Evolutionary conservation across 2,113 vertebrate genomes (phyloP).

Genomic region (Pelvicachromis taeniatus): DNA sequence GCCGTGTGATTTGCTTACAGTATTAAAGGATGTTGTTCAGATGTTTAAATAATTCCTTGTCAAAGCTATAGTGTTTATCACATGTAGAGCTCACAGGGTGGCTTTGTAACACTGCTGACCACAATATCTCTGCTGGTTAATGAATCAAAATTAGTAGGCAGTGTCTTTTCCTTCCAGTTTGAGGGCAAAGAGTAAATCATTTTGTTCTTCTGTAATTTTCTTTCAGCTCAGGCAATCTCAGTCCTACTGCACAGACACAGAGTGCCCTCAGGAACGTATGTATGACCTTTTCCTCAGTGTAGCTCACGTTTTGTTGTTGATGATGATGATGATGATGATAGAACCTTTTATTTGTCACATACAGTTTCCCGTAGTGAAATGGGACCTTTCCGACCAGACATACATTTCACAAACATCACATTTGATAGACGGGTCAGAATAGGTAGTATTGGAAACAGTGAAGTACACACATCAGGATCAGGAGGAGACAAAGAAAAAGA

Average conservation of each 20-base stretch:
- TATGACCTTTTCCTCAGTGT: slow-evolving; percentile 33
- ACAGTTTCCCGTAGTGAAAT: no score
- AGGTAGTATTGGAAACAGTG: no score
- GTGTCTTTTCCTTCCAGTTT: neutral
- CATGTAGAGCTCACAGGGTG: neutral
- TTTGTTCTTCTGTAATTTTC: slow-evolving; percentile 25
- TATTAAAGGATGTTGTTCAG: slow-evolving; percentile 14
- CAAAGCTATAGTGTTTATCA: neutral
- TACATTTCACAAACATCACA: no score
- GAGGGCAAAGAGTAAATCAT: neutral
- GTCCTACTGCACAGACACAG: slow-evolving; percentile 95
- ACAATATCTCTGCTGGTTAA: neutral
- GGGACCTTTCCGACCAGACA: no score
- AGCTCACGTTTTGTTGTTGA: neutral
- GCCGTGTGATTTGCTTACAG: neutral
- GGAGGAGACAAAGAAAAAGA: no score
- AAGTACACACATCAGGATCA: no score
- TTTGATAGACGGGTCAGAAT: no score
- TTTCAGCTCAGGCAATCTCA: slow-evolving; percentile 94
- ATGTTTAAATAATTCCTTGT: neutral
- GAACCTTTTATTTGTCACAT: no score
- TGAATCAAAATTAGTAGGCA: neutral
- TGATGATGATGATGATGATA: no score
- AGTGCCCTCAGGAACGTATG: slow-evolving; percentile 95
- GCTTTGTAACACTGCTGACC: neutral